A percentile compares a stretch with the other conserved stretches of the same genome.
Conservation (phyloP, 1,140 invertebrate species). For the Drosophila busckii region DNA sequence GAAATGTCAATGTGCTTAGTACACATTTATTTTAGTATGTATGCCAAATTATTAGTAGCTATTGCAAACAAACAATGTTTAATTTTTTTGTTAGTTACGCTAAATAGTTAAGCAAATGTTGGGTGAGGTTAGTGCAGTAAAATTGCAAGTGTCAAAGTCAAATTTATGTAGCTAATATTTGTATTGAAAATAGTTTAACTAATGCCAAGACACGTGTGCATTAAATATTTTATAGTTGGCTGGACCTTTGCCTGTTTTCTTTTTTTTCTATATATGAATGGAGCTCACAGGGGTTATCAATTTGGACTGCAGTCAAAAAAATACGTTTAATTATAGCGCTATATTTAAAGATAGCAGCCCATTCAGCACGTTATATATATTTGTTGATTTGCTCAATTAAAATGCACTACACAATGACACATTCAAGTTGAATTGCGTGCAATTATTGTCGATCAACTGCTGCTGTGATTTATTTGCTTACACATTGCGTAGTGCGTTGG, state of each 20-base stretch:
- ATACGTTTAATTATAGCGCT: too few species aligned
- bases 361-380: slow-evolving; percentile 2
- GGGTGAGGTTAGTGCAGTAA: slow-evolving; percentile 7
- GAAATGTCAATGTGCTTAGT: too few species aligned
- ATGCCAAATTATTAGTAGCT: too few species aligned
- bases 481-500: slow-evolving; percentile 47
- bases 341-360: not conserved
- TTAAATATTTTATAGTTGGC: too few species aligned
- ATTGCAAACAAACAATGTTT: not conserved
- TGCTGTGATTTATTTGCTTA: slow-evolving; percentile 57
- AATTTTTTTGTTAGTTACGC: too few species aligned
- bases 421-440: slow-evolving; percentile 27
- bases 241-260: too few species aligned
- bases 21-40: slow-evolving; percentile 12
- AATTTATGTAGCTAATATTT: not conserved
- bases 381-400: slow-evolving; percentile 25
- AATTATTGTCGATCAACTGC: slow-evolving; percentile 20
- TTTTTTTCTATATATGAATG: too few species aligned
- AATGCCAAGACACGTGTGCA: too few species aligned
- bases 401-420: slow-evolving; percentile 14
- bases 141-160: not conserved
- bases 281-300: too few species aligned
- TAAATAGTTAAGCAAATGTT: slow-evolving; percentile 33
- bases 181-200: too few species aligned
- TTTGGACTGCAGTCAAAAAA: too few species aligned